Evolutionary conservation across 2,797 vertebrate species (phyloP).

Genomic region (Falco berigora): DNA sequence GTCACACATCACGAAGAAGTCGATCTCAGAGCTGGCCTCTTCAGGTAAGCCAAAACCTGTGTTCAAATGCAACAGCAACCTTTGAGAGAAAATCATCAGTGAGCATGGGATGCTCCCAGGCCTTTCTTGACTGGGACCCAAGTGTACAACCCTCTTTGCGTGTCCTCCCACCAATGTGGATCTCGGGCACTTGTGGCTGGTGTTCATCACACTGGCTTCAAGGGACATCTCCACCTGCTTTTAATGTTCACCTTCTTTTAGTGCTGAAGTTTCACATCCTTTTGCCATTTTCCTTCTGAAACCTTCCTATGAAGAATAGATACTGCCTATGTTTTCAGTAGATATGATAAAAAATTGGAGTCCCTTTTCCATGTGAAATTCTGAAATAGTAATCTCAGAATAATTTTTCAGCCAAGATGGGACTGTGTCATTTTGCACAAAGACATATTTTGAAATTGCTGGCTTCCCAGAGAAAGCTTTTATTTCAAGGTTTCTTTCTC

Average conservation of each 20-base stretch:
- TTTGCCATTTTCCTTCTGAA: not conserved
- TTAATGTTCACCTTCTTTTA: not conserved
- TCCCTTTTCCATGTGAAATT: not conserved
- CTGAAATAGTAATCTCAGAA: not conserved
- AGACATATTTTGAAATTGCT: conserved; percentile 1
- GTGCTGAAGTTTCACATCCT: not conserved
- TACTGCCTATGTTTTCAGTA: not conserved
- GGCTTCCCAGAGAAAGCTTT: not conserved
- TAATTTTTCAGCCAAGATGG: not conserved
- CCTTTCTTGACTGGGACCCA: not conserved
- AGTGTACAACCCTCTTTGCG: not conserved
- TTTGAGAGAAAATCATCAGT: not conserved
- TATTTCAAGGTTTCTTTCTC: not conserved
- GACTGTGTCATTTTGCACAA: not conserved
- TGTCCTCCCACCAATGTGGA: not conserved
- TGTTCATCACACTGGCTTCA: not conserved
- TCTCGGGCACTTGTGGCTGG: not conserved
- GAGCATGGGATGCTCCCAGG: not conserved
- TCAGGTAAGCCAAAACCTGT: conserved; percentile 75
- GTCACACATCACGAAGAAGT: conserved; percentile 87
- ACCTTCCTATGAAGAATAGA: not conserved
- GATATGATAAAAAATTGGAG: not conserved
- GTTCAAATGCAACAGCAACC: not conserved
- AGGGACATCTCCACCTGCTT: not conserved
- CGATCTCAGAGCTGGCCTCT: conserved; percentile 85